Conservation (phyloP, 2,888 invertebrate genomes). For the Ectobius pallidus region DNA sequence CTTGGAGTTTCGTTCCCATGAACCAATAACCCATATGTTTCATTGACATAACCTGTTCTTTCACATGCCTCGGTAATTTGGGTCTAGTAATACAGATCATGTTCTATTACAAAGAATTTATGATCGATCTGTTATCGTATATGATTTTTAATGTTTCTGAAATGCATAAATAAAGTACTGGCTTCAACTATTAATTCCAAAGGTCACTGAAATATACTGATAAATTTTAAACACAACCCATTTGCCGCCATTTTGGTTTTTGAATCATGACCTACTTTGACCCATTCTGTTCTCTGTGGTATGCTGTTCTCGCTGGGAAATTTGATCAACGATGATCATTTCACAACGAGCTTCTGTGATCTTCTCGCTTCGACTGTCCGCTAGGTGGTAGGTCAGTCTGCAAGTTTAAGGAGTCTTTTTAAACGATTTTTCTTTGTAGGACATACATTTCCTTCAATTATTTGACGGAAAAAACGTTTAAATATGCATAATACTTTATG, state of each 20-base stretch:
- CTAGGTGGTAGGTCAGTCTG: too few species aligned
- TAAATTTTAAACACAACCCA: not conserved
- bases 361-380: too few species aligned
- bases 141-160: not conserved
- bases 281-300: not conserved
- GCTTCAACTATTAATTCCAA: not conserved
- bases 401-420: too few species aligned
- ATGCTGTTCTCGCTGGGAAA: constrained; percentile 42
- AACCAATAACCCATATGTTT: constrained; percentile 25
- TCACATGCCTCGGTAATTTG: not conserved
- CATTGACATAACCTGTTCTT: constrained; percentile 30
- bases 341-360: too few species aligned
- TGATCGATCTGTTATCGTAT: not conserved
- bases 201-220: not conserved
- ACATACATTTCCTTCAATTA: too few species aligned
- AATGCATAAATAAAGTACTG: not conserved
- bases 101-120: not conserved
- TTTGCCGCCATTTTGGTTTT: constrained; percentile 22
- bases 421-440: too few species aligned
- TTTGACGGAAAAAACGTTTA: too few species aligned
- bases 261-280: not conserved
- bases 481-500: too few species aligned
- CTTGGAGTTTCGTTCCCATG: constrained; percentile 1
- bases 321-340: too few species aligned
- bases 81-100: not conserved